These are phyloP conservation scores for Todiramphus chloris DNA, from an alignment of 2,113 vertebrate species.

Conservation along the genomic window DNA sequence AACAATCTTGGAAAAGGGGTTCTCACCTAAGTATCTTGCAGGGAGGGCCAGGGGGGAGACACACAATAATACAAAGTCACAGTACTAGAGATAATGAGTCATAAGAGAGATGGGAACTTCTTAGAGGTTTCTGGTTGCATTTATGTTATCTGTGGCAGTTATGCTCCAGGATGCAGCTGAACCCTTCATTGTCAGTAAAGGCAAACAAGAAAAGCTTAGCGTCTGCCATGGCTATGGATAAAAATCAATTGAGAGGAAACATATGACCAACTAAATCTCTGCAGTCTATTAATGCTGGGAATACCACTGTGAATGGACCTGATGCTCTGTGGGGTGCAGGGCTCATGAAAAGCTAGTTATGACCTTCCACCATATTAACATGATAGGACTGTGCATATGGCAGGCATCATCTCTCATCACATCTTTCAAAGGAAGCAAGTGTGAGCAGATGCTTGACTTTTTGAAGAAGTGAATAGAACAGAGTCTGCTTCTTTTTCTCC, in stretches of 20 bases:
- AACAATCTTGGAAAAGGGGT: background rate
- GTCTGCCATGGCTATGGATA: background rate
- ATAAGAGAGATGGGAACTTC: background rate
- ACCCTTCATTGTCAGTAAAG: background rate
- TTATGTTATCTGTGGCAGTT: background rate
- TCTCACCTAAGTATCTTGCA: background rate
- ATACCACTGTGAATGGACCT: background rate
- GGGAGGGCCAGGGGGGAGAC: background rate
- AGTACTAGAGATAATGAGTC: background rate
- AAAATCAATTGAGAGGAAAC: background rate
- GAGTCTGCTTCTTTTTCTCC: background rate
- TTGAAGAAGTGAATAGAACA: background rate
- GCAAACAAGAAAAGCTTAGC: background rate
- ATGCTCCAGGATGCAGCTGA: background rate
- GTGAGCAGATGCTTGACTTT: background rate
- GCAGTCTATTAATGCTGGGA: background rate
- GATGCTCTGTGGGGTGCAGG: background rate
- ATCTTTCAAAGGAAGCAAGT: slow-evolving; percentile 10
- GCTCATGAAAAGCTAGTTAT: background rate
- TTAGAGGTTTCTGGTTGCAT: background rate
- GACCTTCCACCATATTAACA: background rate
- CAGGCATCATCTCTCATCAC: background rate
- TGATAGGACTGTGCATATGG: background rate
- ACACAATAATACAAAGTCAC: background rate
- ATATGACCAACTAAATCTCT: background rate